These are phyloP conservation scores for Caenorhabditis sinica DNA, from an alignment of 2,888 invertebrate species.

Conservation along the genomic window DNA sequence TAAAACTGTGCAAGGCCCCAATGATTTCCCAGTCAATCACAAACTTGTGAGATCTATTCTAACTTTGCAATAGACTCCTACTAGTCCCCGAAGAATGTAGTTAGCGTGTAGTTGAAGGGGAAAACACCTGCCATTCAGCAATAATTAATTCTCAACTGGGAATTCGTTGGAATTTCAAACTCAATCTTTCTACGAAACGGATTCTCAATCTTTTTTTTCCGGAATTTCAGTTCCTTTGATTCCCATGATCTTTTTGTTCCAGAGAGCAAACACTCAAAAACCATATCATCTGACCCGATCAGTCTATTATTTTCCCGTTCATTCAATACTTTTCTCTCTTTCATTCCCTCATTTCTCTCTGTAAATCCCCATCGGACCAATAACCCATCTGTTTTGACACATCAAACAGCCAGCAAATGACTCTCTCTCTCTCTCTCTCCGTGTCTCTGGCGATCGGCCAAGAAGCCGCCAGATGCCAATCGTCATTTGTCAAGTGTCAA, in stretches of 20 bases:
- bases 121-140: background rate
- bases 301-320: conserved; percentile 8
- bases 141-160: background rate
- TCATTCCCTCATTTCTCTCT: conserved; percentile 3
- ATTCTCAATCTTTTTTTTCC: conserved; percentile 1
- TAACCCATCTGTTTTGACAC: conserved; percentile 64
- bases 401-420: conserved; percentile 64
- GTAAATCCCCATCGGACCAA: conserved; percentile 60
- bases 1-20: too few relatives aligned
- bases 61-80: background rate
- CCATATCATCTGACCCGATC: background rate
- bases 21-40: background rate
- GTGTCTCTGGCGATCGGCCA: conserved; percentile 55
- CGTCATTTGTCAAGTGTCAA: conserved; percentile 66
- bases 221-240: background rate
- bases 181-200: background rate
- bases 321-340: background rate
- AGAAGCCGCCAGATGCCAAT: conserved; percentile 65
- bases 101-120: background rate
- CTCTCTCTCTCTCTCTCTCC: conserved; percentile 30
- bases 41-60: background rate
- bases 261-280: conserved; percentile 1
- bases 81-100: background rate
- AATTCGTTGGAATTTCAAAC: background rate
- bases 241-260: conserved; percentile 3